Base-by-base conservation (phyloP, 2,113 vertebrate genomes). In the Elephantulus edwardii region DNA sequence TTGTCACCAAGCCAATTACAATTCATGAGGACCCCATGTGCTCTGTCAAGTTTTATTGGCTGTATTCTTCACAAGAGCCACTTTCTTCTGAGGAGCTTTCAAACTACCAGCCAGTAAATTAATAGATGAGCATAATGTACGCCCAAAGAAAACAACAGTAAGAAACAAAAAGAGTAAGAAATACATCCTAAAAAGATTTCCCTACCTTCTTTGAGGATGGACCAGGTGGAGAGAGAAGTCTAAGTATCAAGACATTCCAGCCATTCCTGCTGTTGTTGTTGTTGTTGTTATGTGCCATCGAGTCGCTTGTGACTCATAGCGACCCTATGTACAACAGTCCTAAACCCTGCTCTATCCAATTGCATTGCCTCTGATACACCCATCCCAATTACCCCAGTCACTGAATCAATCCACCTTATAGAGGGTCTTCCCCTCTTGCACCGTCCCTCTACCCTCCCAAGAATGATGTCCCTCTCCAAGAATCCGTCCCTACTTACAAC, bases 131-230 rank as follows among this genome's bases (percentile, higher is more conserved):
- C 58, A 62, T 11, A 62, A 38, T 38, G 40, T 30, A 0, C 6
- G 33, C 28, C 38, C n/a, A 44, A 81, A 83, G 12, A n/a, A n/a
- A n/a, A 68, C 33, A 82, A 33, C 10, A 40, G 48, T 38, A 76
- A 26, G 92, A 68, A 71, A 72, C 22, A 88, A 91, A 91, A 85
- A 72, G 10, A 16, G 16, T 84, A 50, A 74, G 24, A 92, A 83
- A 71, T 72, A 72, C 56, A 75, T 84, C 46, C 22, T 72, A 84
- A 66, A 91, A 54, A 85, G 28, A 44, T 44, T 64, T 70, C 12
- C 60, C 20, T 7, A 64, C 48, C n/a, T 42, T 84, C 79, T 66
- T 14, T n/a, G 16, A 60, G 40, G 50, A 46, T 22, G 11, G 79
- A 60, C 33, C 33, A 50, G 52, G 30, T 4, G 30, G 35, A 56